phyloP scores from a whole-genome alignment of 2,888 invertebrate species.

The Stenurella melanura region DNA sequence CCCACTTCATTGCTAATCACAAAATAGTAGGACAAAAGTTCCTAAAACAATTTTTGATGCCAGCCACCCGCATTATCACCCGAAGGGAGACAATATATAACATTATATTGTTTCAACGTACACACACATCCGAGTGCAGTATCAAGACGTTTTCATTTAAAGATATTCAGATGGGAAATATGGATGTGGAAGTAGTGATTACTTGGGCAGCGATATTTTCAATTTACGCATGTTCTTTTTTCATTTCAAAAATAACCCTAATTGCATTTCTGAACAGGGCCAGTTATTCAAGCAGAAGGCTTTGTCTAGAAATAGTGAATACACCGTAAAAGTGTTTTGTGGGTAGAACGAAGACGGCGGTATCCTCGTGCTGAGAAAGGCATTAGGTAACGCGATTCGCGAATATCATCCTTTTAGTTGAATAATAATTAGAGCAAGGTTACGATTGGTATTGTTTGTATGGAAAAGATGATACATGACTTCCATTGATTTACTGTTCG shows the following conservation, averaged over 20 bases:
- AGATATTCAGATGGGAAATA: too few species aligned
- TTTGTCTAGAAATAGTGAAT: slow-evolving; percentile 28
- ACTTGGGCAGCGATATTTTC: too few species aligned
- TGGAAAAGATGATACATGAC: slow-evolving; percentile 38
- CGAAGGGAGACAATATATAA: too few species aligned
- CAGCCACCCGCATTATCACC: too few species aligned
- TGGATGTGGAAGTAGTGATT: too few species aligned
- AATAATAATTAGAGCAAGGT: slow-evolving; percentile 62
- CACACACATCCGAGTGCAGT: too few species aligned
- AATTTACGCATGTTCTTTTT: neutral
- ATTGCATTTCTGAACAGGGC: slow-evolving; percentile 6
- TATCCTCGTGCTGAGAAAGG: slow-evolving; percentile 56
- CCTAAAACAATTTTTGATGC: too few species aligned
- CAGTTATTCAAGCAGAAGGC: slow-evolving; percentile 34
- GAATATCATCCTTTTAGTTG: slow-evolving; percentile 55
- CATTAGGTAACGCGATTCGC: slow-evolving; percentile 59
- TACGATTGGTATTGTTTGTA: slow-evolving; percentile 43
- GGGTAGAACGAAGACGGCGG: slow-evolving; percentile 50
- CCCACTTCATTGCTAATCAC: too few species aligned
- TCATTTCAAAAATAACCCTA: neutral
- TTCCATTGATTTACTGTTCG: slow-evolving; percentile 29
- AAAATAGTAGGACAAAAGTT: too few species aligned
- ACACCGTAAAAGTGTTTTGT: slow-evolving; percentile 59
- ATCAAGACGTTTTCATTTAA: too few species aligned
- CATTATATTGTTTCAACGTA: too few species aligned